Evolutionary conservation across 2,113 vertebrate species (phyloP), one percentile per base, ranked within the genome.

Genomic region (Pardalotus punctatus): DNA sequence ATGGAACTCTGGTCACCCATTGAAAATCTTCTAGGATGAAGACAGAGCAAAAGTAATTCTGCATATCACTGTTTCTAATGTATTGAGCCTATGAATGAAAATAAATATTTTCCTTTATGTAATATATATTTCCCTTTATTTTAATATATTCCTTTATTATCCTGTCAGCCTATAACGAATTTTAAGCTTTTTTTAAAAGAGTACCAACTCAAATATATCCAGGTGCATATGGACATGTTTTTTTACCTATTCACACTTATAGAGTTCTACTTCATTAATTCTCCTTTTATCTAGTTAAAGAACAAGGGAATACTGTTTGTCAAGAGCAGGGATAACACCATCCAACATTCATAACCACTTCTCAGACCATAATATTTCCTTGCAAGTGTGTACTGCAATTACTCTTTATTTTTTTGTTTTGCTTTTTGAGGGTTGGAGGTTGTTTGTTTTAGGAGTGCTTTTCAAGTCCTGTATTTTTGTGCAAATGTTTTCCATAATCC

Each of bases 151-250:
- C 19, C 5, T 76, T 6, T n/a, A 42, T 47, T n/a, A n/a, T n/a
- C n/a, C n/a, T 69, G 8, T 45, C 1, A 2, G 43, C 14, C 16
- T 77, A 56, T 19, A 33, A 47, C 2, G 2, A 31, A 6, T 82
- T 81, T 58, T 62, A 57, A 43, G 12, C 40, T 28, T 61, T 64
- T 67, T 33, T 13, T 25, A 8, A 36, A 51, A 73, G 23, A 54
- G 3, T 13, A 67, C 7, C 5, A 38, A 51, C 36, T 70, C n/a
- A 57, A 53, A 60, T 47, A 40, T 10, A 62, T 54, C 17, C 2
- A 1, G 56, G 29, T 31, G 1, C 17, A 38, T 16, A 53, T 38
- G 11, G 22, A 27, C 1, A 1, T 5, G 9, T 1, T 5, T 91
- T 79, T 85, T 61, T 73, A 45, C 5, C 13, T 48, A 4, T 65